Conservation (phyloP, 1,140 invertebrate genomes). For the Eubasilissa regina region DNA sequence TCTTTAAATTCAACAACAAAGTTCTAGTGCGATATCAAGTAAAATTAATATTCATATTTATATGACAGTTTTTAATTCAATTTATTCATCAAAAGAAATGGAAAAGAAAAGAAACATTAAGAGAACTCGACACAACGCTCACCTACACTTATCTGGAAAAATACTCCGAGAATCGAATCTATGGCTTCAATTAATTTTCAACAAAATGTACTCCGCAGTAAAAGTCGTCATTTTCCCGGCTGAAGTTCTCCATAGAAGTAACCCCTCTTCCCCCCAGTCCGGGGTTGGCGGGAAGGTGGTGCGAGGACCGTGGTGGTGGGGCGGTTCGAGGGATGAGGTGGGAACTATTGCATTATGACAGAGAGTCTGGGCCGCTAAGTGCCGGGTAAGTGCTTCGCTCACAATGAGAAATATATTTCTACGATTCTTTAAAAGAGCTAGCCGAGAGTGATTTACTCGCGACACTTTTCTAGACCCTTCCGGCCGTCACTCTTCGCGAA, state of each 20-base stretch:
- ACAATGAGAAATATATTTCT: conserved; percentile 59
- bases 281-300: background rate
- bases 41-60: too few relatives aligned
- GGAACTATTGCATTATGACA: conserved; percentile 59
- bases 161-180: conserved; percentile 26
- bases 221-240: conserved; percentile 28
- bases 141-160: background rate
- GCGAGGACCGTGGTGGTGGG: background rate
- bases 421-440: conserved; percentile 59
- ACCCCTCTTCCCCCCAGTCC: background rate
- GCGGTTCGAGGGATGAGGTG: background rate
- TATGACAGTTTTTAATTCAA: too few relatives aligned
- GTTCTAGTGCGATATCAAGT: too few relatives aligned
- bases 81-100: too few relatives aligned
- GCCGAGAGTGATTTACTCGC: conserved; percentile 56
- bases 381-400: conserved; percentile 59
- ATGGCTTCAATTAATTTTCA: conserved; percentile 54
- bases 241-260: background rate
- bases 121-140: background rate
- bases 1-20: too few relatives aligned
- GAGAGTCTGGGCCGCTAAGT: conserved; percentile 52
- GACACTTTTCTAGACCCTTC: conserved; percentile 38
- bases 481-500: background rate
- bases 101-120: background rate
- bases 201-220: conserved; percentile 26